Conservation (phyloP, 2,888 invertebrate genomes). For the Hyppa rectilinea region DNA sequence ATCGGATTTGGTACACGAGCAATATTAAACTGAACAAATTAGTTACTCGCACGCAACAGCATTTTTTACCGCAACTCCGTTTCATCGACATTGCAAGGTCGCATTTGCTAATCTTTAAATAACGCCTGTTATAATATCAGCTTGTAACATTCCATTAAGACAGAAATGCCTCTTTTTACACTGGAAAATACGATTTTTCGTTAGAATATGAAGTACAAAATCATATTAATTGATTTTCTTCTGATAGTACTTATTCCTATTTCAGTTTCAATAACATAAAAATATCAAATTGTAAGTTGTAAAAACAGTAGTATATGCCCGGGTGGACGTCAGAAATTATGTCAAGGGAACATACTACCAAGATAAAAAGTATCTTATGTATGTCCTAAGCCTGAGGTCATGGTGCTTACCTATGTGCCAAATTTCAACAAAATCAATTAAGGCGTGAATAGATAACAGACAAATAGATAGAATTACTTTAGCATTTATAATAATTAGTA, state of each 20-base stretch:
- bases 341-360: no score
- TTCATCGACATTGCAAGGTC: conserved; percentile 33
- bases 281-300: no score
- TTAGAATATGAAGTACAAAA: neutral
- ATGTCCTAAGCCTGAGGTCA: no score
- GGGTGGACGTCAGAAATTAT: no score
- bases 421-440: no score
- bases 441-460: no score
- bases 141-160: neutral
- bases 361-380: no score
- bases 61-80: conserved; percentile 4
- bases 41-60: conserved; percentile 7
- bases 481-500: neutral
- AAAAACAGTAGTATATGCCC: no score
- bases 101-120: neutral
- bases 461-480: neutral
- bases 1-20: conserved; percentile 2
- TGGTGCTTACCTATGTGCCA: no score
- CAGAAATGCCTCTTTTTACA: neutral
- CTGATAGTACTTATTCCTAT: neutral
- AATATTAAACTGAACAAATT: conserved; percentile 10
- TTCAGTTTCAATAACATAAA: neutral
- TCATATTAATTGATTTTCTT: neutral
- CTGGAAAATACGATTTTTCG: neutral
- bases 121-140: neutral